Evolutionary conservation across 2,797 vertebrate species (phyloP).

Genomic region (Nannoperca obscura): DNA sequence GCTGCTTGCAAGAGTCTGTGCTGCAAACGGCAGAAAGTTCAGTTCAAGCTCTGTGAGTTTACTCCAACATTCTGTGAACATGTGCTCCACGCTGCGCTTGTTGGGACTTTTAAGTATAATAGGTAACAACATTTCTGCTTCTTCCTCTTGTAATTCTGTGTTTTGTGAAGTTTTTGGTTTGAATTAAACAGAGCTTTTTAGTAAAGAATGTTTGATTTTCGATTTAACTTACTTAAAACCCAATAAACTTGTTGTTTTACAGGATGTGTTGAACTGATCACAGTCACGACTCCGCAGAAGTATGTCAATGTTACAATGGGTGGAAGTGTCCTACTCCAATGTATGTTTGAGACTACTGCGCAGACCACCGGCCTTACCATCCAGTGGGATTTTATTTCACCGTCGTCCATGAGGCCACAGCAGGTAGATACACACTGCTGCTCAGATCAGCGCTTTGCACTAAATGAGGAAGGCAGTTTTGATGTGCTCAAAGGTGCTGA

Average conservation of each 20-base stretch:
- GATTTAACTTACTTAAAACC: background rate
- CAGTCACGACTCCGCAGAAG: constrained; percentile 61
- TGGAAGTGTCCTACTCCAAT: constrained; percentile 55
- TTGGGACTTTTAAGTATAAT: constrained; percentile 62
- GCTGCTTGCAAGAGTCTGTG: constrained; percentile 20
- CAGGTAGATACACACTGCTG: constrained; percentile 53
- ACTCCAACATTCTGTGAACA: constrained; percentile 44
- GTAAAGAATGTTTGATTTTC: background rate
- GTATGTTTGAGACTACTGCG: constrained; percentile 53
- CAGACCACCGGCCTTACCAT: constrained; percentile 56
- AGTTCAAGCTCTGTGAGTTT: constrained; percentile 7
- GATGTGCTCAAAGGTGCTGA: background rate
- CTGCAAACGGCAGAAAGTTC: background rate
- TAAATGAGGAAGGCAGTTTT: background rate
- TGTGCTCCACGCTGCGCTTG: constrained; percentile 50
- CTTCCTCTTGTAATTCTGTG: background rate
- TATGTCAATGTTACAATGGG: constrained; percentile 69
- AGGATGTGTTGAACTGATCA: constrained; percentile 71
- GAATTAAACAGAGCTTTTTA: background rate
- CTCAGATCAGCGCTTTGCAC: background rate
- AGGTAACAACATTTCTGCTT: constrained; percentile 60
- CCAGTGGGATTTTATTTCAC: constrained; percentile 69
- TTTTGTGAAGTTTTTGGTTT: background rate
- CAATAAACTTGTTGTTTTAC: background rate
- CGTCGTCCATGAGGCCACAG: constrained; percentile 20